Conservation (phyloP, 2,113 vertebrate genomes). For the Ovibos moschatus region DNA sequence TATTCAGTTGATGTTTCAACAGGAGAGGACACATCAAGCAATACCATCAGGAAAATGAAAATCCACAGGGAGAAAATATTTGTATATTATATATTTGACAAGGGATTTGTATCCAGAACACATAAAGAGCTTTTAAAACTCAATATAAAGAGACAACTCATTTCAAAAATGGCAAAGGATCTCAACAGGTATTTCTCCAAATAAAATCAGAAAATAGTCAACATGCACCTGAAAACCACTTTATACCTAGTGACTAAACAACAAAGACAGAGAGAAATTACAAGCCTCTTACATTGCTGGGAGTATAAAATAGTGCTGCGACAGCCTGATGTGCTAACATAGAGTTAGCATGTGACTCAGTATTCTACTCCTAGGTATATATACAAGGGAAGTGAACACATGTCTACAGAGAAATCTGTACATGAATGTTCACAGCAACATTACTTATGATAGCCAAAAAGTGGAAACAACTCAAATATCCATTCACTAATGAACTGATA, state of each 20-base stretch:
- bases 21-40: neutral
- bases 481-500: neutral
- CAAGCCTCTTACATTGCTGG: neutral
- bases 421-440: neutral
- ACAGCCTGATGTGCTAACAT: neutral
- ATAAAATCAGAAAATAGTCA: neutral
- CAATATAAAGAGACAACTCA: neutral
- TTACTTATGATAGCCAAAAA: neutral
- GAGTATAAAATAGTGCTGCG: neutral
- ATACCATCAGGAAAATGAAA: slow-evolving; percentile 1
- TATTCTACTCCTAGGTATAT: neutral
- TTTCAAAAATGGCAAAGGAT: neutral
- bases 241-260: neutral
- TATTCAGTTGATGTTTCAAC: neutral
- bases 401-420: neutral
- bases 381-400: neutral
- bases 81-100: neutral
- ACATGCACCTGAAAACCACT: neutral
- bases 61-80: neutral
- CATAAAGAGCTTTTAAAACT: neutral
- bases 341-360: neutral
- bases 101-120: neutral
- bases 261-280: neutral
- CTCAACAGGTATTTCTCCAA: neutral
- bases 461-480: slow-evolving; percentile 3